A percentile compares a stretch with the other conserved stretches of the same genome.
These are phyloP conservation scores for Chelmon rostratus DNA, from an alignment of 2,797 vertebrate genomes.

Conservation along the genomic window DNA sequence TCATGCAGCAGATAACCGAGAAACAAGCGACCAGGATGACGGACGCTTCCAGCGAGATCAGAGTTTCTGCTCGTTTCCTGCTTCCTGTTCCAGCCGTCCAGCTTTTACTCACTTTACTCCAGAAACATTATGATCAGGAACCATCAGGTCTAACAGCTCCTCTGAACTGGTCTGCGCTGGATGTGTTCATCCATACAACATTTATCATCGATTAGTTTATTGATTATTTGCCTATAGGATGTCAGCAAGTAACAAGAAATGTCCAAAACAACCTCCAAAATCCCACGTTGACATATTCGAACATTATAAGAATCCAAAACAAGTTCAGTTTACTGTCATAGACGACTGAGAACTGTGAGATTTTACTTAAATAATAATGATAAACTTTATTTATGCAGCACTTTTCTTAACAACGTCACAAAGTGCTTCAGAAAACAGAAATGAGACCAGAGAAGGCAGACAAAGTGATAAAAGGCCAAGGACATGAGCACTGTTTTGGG, in stretches of 20 bases:
- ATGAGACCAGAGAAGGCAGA: no score
- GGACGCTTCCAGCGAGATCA: constrained; percentile 5
- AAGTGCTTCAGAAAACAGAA: no score
- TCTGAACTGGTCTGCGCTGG: neutral
- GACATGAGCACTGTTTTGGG: no score
- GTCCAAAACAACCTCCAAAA: neutral
- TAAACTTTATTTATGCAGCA: no score
- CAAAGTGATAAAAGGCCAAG: no score
- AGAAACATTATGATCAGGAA: neutral
- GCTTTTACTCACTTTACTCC: no score
- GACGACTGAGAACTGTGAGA: neutral
- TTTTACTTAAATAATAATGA: neutral
- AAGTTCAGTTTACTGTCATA: no score
- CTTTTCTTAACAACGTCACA: no score
- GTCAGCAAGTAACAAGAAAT: neutral
- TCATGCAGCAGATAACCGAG: constrained; percentile 45
- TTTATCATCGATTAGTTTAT: no score
- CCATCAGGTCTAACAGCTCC: neutral
- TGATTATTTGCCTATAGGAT: no score
- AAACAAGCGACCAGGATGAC: neutral
- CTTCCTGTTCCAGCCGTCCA: neutral
- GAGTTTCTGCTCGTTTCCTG: constrained; percentile 41
- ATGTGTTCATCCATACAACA: no score
- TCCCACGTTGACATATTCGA: neutral
- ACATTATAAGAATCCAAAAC: neutral